These are phyloP conservation scores for Nannoperca australis DNA, from an alignment of 2,797 vertebrate species.

Conservation along the genomic window DNA sequence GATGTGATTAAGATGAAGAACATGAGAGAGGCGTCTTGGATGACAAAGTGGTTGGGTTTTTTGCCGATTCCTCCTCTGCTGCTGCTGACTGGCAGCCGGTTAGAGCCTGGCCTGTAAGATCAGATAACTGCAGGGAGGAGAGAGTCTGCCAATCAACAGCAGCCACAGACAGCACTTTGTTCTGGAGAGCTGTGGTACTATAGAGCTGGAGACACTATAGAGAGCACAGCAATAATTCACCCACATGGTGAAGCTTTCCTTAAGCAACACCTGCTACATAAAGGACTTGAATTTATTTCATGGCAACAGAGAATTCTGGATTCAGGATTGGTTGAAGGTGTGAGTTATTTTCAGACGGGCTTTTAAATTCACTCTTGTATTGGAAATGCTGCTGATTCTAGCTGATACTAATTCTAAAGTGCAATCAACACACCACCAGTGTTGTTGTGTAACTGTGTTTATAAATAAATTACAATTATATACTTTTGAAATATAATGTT, in stretches of 20 bases:
- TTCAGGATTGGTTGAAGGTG: slow-evolving; percentile 10
- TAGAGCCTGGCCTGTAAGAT: slow-evolving; percentile 55
- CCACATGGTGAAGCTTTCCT: not conserved
- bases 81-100: slow-evolving; percentile 59
- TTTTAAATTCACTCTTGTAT: not conserved
- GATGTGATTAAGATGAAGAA: slow-evolving; percentile 79
- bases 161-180: slow-evolving; percentile 45
- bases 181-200: slow-evolving; percentile 44
- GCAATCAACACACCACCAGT: not conserved
- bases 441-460: not conserved
- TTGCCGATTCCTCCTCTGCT: slow-evolving; percentile 33
- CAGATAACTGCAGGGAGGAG: slow-evolving; percentile 69
- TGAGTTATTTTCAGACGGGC: not conserved
- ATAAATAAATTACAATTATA: not conserved
- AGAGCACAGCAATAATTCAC: not conserved
- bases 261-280: not conserved
- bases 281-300: slow-evolving; percentile 5
- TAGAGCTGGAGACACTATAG: slow-evolving; percentile 29
- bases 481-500: not conserved
- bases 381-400: not conserved
- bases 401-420: not conserved
- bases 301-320: not conserved
- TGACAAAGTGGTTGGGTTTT: slow-evolving; percentile 64
- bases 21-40: slow-evolving; percentile 59
- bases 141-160: slow-evolving; percentile 67